Conservation (phyloP, 2,113 vertebrate genomes). For the Myrmecobius fasciatus region DNA sequence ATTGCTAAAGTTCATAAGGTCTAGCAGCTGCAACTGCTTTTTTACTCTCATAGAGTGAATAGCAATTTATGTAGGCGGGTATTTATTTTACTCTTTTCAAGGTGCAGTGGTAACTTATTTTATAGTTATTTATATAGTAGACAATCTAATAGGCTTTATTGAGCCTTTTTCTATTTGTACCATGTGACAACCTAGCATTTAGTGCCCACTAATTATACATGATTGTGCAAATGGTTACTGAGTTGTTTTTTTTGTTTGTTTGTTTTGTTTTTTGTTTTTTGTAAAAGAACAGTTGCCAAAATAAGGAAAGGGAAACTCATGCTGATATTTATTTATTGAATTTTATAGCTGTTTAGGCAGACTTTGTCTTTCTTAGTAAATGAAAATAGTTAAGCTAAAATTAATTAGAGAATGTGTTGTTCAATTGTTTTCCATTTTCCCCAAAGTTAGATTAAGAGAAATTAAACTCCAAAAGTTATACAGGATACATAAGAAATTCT, state of each 20-base stretch:
- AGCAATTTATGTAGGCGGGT: slow-evolving; percentile 50
- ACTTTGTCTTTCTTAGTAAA: slow-evolving; percentile 4
- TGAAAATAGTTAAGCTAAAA: slow-evolving; percentile 21
- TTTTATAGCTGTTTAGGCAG: slow-evolving; percentile 25
- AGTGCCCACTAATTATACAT: slow-evolving; percentile 25
- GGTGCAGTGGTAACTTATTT: slow-evolving; percentile 55
- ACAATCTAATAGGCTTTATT: slow-evolving; percentile 25
- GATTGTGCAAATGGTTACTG: background rate
- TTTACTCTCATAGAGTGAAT: slow-evolving; percentile 51
- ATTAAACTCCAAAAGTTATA: background rate
- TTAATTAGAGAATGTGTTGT: slow-evolving; percentile 6
- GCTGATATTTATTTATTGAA: slow-evolving; percentile 37
- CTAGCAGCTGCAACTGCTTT: slow-evolving; percentile 9
- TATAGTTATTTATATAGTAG: slow-evolving; percentile 66
- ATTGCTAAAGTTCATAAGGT: slow-evolving; percentile 23
- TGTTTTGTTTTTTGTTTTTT: too few relatives aligned
- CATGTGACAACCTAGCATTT: slow-evolving; percentile 18
- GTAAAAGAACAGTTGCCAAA: slow-evolving; percentile 15
- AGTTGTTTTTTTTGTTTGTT: background rate
- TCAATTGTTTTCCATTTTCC: background rate
- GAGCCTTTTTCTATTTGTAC: slow-evolving; percentile 38
- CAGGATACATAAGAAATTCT: background rate
- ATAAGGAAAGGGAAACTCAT: slow-evolving; percentile 4
- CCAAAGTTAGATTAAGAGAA: background rate
- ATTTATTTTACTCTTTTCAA: slow-evolving; percentile 52